Percentiles rank a stretch among this genome's conserved stretches.
Evolutionary conservation across 1,140 invertebrate species (phyloP).

Genomic region (Dufourea novaeangliae): DNA sequence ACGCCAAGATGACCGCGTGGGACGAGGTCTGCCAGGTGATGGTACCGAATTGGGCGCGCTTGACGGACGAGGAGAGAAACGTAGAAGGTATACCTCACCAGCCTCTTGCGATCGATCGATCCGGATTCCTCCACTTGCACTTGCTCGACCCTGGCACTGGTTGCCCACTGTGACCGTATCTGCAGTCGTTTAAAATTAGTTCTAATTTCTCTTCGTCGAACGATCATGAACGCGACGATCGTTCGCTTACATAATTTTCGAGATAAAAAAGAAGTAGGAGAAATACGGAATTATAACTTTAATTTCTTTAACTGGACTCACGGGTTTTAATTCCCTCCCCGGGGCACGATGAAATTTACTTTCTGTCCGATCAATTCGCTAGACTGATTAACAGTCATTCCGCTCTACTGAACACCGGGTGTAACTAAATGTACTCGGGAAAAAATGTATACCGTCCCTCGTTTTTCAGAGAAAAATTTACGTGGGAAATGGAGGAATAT

Average conservation of each 20-base stretch:
- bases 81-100: conserved; percentile 72
- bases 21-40: conserved; percentile 75
- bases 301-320: not conserved
- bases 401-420: not conserved
- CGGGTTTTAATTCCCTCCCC: not conserved
- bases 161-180: conserved; percentile 1
- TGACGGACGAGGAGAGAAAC: conserved; percentile 73
- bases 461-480: conserved; percentile 75
- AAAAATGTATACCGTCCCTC: not conserved
- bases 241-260: not conserved
- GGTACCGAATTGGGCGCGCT: conserved; percentile 72
- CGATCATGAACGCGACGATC: not conserved
- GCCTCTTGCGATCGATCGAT: conserved; percentile 62
- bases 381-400: not conserved
- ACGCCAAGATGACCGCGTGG: conserved; percentile 77
- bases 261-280: not conserved
- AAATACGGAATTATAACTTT: not conserved
- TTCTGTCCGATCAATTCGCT: too few relatives aligned
- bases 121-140: conserved; percentile 53
- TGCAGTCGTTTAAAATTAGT: conserved; percentile 34
- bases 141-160: conserved; percentile 30
- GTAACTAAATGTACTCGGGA: not conserved
- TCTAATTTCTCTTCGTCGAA: not conserved
- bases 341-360: not conserved
- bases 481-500: conserved; percentile 78